Evolutionary conservation across 1,140 invertebrate genomes (phyloP).

Genomic region (Neelides sp.): DNA sequence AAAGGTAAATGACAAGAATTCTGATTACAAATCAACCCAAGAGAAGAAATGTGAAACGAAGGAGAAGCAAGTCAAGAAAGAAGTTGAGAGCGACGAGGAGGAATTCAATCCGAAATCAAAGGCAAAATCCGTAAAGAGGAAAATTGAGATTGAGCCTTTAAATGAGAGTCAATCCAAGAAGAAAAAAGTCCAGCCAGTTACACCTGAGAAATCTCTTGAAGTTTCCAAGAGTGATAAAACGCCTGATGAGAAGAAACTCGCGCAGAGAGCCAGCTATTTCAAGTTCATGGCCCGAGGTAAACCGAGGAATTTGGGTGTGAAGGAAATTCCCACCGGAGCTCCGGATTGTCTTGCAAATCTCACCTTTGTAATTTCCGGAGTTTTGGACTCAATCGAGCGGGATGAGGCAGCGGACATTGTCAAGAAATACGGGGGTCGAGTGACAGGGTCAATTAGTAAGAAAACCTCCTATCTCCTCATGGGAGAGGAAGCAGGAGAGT

Average conservation of each 20-base stretch:
- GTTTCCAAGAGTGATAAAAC: too few relatives aligned
- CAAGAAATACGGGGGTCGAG: conserved; percentile 64
- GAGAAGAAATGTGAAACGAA: too few relatives aligned
- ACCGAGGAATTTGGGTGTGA: conserved; percentile 62
- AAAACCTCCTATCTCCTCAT: conserved; percentile 71
- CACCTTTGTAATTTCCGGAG: conserved; percentile 73
- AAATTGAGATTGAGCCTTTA: too few relatives aligned
- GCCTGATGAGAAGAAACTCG: conserved; percentile 45
- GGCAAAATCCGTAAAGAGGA: too few relatives aligned
- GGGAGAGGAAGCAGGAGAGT: conserved; percentile 68
- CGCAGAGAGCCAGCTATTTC: conserved; percentile 50
- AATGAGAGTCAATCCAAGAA: too few relatives aligned
- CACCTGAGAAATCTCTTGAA: too few relatives aligned
- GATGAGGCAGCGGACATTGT: conserved; percentile 63
- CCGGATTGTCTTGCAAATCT: conserved; percentile 59
- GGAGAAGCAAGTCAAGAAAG: too few relatives aligned
- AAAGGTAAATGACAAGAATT: too few relatives aligned
- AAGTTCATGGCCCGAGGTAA: conserved; percentile 52
- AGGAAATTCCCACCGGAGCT: conserved; percentile 65
- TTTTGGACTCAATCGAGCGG: conserved; percentile 73
- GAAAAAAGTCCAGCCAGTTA: too few relatives aligned
- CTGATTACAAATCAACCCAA: too few relatives aligned
- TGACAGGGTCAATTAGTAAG: conserved; percentile 57
- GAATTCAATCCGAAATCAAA: too few relatives aligned
- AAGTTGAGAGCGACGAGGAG: too few relatives aligned